Conservation (phyloP, 2,888 invertebrate genomes). For the Rotaria macrura region DNA sequence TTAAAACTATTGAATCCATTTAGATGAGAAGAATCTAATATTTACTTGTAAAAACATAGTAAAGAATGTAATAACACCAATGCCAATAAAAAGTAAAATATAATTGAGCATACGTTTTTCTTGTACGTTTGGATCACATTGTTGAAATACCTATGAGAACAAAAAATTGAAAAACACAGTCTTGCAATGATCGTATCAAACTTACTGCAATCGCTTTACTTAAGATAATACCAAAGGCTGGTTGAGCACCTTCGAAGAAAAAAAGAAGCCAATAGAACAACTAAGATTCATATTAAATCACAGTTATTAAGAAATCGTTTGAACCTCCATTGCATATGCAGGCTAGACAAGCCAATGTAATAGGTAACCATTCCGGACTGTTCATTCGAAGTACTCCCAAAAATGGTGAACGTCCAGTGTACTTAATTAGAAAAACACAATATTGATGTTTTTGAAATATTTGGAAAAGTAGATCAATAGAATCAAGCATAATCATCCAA, state of each 20-base stretch:
- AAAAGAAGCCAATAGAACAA: no score
- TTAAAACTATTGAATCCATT: no score
- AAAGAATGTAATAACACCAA: constrained; percentile 39
- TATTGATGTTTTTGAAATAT: background rate
- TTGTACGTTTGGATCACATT: constrained; percentile 37
- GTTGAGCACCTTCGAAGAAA: background rate
- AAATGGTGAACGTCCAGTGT: background rate
- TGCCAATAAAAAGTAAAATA: constrained; percentile 39
- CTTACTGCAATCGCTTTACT: constrained; percentile 19
- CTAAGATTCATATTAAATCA: no score
- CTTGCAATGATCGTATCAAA: background rate
- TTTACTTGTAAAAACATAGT: constrained; percentile 40
- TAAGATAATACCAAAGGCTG: constrained; percentile 5
- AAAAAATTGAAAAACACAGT: background rate
- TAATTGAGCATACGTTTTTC: constrained; percentile 38
- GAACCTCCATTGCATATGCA: constrained; percentile 5
- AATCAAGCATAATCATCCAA: no score
- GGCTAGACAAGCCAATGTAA: background rate
- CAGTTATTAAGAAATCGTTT: no score
- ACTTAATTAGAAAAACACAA: background rate
- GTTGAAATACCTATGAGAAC: constrained; percentile 37
- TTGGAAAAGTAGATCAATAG: no score
- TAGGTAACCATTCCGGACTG: background rate
- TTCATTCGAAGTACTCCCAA: background rate
- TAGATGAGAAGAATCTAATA: background rate